Percentiles rank a stretch among this genome's conserved stretches.
Conservation (phyloP, 1,140 invertebrate species). For the Dinothrombium tinctorium region DNA sequence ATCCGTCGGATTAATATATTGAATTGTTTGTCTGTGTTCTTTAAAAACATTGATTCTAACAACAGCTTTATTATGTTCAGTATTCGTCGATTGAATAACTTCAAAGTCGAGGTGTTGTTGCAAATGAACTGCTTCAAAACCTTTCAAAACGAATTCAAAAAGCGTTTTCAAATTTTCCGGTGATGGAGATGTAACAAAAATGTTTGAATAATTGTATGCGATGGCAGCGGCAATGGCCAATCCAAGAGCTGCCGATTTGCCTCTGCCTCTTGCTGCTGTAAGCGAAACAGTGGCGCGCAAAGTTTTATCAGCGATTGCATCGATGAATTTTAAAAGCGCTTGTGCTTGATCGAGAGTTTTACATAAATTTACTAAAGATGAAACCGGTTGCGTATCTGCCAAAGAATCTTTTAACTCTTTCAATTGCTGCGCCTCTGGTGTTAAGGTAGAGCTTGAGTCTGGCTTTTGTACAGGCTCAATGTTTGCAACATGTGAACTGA, state of each 20-base stretch:
- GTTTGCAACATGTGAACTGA: slow-evolving; percentile 63
- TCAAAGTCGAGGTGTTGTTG: slow-evolving; percentile 89
- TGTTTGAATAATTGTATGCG: slow-evolving; percentile 74
- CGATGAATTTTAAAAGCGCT: slow-evolving; percentile 75
- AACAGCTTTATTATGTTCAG: slow-evolving; percentile 88
- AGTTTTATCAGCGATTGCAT: slow-evolving; percentile 79
- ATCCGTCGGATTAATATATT: slow-evolving; percentile 87
- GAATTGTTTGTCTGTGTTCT: slow-evolving; percentile 88
- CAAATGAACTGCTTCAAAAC: slow-evolving; percentile 63
- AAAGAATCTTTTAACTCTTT: slow-evolving; percentile 44
- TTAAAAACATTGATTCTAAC: slow-evolving; percentile 68
- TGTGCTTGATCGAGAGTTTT: slow-evolving; percentile 73
- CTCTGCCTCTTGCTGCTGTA: slow-evolving; percentile 83
- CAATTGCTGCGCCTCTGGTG: slow-evolving; percentile 29
- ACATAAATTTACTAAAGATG: slow-evolving; percentile 65
- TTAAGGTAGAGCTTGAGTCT: slow-evolving; percentile 20
- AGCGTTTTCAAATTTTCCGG: slow-evolving; percentile 95
- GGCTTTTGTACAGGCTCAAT: slow-evolving; percentile 34
- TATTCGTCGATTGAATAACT: slow-evolving; percentile 81
- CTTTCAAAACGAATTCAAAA: slow-evolving; percentile 92
- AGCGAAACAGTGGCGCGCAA: slow-evolving; percentile 69
- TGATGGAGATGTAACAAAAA: slow-evolving; percentile 91
- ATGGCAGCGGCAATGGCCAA: slow-evolving; percentile 48
- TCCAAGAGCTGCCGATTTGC: slow-evolving; percentile 94
- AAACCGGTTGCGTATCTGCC: slow-evolving; percentile 68